Evolutionary conservation across 2,797 vertebrate species (phyloP), one percentile per base, ranked within the genome.

Genomic region (Eulemur coronatus): DNA sequence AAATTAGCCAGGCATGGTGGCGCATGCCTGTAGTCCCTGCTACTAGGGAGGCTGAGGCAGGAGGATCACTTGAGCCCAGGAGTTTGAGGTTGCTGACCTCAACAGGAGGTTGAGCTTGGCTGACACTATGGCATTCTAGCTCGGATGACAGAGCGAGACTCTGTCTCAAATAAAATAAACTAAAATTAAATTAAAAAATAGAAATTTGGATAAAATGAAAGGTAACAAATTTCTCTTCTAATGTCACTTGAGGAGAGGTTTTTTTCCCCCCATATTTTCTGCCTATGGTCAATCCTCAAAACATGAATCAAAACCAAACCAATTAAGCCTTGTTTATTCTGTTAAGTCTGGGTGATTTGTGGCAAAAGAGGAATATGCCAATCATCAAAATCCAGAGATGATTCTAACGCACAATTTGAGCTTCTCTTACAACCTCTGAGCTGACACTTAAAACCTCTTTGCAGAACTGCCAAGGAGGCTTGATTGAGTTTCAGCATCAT

Each of bases 401-500:
- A 87, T 43, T 38, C 20, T 92, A 67, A 94, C 82, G 65, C 50
- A 86, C 38, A 82, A 33, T 18, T 15, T 86, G 50, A 89, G 59
- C 35, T 94, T 79, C 91, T 80, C 85, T 94, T 91, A 85, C n/a
- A 85, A 50, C 35, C 43, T 87, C 52, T 85, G 87, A 57, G 14
- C 63, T 89, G 69, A 88, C 81, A 80, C 26, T 81, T 57, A 91
- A 89, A 75, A 67, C 24, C 46, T 67, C 73, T 96, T 85, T 79
- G 50, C 63, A 91, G 35, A 91, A 70, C 22, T 72, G 73, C 69
- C 85, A 84, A 91, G 22, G 63, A 97, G 43, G 59, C 33, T 59
- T 55, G 81, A 90, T 15, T 97, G 85, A 82, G 65, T 89, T 97
- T 96, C 95, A 78, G 61, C 91, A 33, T 92, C 88, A 89, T 93